phyloP scores from a whole-genome alignment of 1,140 invertebrate species.

The Drosophila bocki region DNA sequence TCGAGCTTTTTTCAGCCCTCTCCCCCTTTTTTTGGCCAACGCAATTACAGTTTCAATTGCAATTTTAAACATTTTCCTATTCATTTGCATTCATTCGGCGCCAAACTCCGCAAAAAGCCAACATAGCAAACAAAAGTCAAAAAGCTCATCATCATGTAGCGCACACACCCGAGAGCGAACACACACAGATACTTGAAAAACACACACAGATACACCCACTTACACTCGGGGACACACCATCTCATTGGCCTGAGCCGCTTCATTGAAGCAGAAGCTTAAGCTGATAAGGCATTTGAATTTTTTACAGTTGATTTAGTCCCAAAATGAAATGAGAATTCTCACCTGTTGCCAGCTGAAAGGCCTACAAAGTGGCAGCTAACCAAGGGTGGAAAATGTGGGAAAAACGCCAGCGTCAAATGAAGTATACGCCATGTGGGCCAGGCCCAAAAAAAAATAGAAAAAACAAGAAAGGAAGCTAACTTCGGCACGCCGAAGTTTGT shows the following conservation, averaged over 20 bases:
- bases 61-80: conserved; percentile 66
- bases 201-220: conserved; percentile 9
- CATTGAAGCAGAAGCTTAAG: conserved; percentile 63
- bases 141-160: conserved; percentile 48
- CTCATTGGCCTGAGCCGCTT: conserved; percentile 35
- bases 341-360: conserved; percentile 55
- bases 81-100: conserved; percentile 62
- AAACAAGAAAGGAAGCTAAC: too few species aligned
- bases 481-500: too few species aligned
- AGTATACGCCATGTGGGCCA: conserved; percentile 48
- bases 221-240: conserved; percentile 1
- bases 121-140: conserved; percentile 49
- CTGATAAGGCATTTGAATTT: conserved; percentile 70
- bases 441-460: conserved; percentile 5
- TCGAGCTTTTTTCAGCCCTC: conserved; percentile 11
- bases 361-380: conserved; percentile 9
- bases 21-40: conserved; percentile 19
- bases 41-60: conserved; percentile 68
- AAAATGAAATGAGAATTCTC: conserved; percentile 57
- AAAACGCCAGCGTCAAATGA: conserved; percentile 39
- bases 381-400: conserved; percentile 19
- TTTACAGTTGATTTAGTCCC: conserved; percentile 64
- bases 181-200: conserved; percentile 11
- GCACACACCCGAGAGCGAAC: conserved; percentile 9
- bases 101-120: conserved; percentile 39